Evolutionary conservation across 2,797 vertebrate species (phyloP), one percentile per base, ranked within the genome.

Genomic region (Siniperca scherzeri): DNA sequence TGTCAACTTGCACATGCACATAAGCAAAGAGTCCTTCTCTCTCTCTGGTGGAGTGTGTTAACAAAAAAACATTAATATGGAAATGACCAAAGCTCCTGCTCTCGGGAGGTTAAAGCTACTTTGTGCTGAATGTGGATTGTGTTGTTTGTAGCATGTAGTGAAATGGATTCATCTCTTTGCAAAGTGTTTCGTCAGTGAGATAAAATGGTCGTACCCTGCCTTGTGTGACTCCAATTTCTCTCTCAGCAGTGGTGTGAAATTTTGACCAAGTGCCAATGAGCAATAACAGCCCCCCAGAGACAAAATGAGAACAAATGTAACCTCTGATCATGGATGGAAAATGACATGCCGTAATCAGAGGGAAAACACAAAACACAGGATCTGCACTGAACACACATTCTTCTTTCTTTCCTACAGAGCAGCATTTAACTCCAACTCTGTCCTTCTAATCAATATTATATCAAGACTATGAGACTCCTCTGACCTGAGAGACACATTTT

Each of bases 121-220:
- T 66, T 48, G 68, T 73, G 33, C 48, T 27, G 64, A 56, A 76
- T 46, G 79, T 59, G 46, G 60, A 72, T 21, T 36, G 48, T 36
- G 48, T 62, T 53, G 48, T 40, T 48, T 25, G 64, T 74, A 3
- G 19, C 11, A 8, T 27, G n/a, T 0, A 36, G 53, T 62, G 36
- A 83, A 82, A 88, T 61, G 0, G 57, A 81, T 62, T 80, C 6
- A 68, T 78, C 56, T 77, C 16, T 77, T 55, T 57, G 44, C 30
- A 62, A 82, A 81, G 60, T 8, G 62, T 36, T 48, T 69, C 50
- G 1, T n/a, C 4, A 9, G 33, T 11, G 48, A 57, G 30, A 75
- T 50, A 17, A 83, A 83, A 69, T 57, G 36, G 59, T 74, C 1
- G 4, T 14, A 11, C 13, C 3, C n/a, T n/a, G 68, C 44, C 10